phyloP scores from a whole-genome alignment of 2,888 invertebrate species.

The Heliconius charithonia region DNA sequence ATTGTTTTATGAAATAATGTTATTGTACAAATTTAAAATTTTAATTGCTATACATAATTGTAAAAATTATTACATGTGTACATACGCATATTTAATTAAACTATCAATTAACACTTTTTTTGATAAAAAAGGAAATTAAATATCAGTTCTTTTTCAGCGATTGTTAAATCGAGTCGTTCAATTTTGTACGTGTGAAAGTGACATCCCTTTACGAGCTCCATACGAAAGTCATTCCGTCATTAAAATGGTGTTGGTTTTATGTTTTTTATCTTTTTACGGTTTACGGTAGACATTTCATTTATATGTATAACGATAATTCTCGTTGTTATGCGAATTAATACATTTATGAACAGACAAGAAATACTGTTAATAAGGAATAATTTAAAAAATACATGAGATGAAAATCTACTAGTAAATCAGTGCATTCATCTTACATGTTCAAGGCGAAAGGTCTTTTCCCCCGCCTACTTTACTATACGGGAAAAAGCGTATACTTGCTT shows the following conservation, averaged over 20 bases:
- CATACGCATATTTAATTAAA: too few relatives aligned
- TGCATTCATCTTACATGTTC: too few relatives aligned
- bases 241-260: background rate
- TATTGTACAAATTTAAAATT: background rate
- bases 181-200: conserved; percentile 6
- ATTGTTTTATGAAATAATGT: background rate
- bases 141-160: too few relatives aligned
- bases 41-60: background rate
- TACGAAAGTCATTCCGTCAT: background rate
- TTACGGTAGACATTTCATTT: background rate
- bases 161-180: background rate
- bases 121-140: too few relatives aligned
- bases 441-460: too few relatives aligned
- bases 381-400: too few relatives aligned
- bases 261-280: background rate
- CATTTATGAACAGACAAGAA: background rate
- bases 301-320: background rate
- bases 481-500: background rate
- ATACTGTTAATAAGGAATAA: background rate
- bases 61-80: background rate
- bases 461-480: background rate
- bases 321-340: background rate
- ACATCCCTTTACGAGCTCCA: background rate
- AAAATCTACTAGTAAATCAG: too few relatives aligned
- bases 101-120: too few relatives aligned